Evolutionary conservation across 2,113 vertebrate genomes (phyloP), one percentile per base, ranked within the genome.

Genomic region (Scomber colias): DNA sequence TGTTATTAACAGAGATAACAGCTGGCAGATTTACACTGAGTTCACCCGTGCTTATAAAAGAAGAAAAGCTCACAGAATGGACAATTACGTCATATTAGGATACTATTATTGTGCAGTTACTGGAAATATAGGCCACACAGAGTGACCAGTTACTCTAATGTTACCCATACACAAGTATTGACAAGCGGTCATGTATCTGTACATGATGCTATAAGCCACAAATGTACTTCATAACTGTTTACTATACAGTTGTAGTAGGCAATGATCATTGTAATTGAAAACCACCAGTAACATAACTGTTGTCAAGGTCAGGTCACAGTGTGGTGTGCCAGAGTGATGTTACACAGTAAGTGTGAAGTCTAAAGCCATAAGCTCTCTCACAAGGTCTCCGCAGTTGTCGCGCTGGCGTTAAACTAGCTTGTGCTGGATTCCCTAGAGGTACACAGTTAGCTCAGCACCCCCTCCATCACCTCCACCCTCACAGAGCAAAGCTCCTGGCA

Each of bases 271-370:
- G 75, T 68, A 87, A 83, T 71, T 68, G 65, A 80, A 87, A 85
- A 70, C 83, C 45, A 30, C 60, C 50, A 40, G 40, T 60, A 78
- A 61, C 65, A 64, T 65, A 21, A 44, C 67, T 14, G 16, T 75
- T 78, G 88, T 90, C 87, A 88, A 92, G 91, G 87, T 91, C 82
- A 72, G 78, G 70, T 84, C 83, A 76, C 75, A 65, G 68, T 40
- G 66, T 54, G 68, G 69, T 17, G 63, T 68, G 77, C 76, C 57
- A 50, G 45, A 81, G 75, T 80, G 76, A 77, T 83, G 84, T 82
- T 83, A 68, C 81, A 74, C 87, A 74, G 83, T 85, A 91, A 89
- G 90, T 87, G 90, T 89, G 85, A 91, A 90, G 86, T 86, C 73
- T 80, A 61, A 86, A 84, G 64, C 56, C 62, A 17, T 89, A 85